Base-by-base conservation (phyloP, 2,888 invertebrate genomes). In the Morpho deidamia region DNA sequence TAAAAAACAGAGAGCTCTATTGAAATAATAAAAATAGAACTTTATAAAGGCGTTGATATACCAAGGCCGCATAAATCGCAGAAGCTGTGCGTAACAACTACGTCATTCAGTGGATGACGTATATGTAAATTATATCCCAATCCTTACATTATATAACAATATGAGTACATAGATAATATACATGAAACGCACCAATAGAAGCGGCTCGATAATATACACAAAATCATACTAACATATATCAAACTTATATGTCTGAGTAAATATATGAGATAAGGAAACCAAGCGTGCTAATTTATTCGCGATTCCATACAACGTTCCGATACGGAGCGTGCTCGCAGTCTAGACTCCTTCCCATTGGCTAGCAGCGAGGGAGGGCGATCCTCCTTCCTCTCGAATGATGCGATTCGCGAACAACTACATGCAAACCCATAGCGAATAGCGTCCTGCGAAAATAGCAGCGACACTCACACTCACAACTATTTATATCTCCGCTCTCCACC, bases 371-470 rank as follows among this genome's bases (percentile, higher is more conserved):
- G 86, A 88, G 88, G 88, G 85, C 85, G 83, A 85, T 85, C 86
- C 88, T 88, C 87, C 83, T 72, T 81, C 80, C 87, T 88, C 88
- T 88, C 85, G 77, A 67, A 71, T 84, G 79, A 83, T 81, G 66
- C 77, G 81, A 86, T 86, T 87, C 83, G 87, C 87, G 78, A 83
- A 81, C 76, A 63, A 70, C 69, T 70, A 76, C 72, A 72, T 66
- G 71, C 71, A 66, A 56, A 68, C 63, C 66, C 61, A 61, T 74
- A 68, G 78, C 81, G 78, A 83, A 82, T 78, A 77, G 75, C 67
- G 72, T 80, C 79, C 78, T 78, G 72, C 69, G 67, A 67, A 69
- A 67, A 73, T 67, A 71, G 56, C 65, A 67, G 60, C 62, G 59
- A 66, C 56, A 66, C 62, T 47, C 62, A 64, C 52, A 58, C 51